Evolutionary conservation across 2,888 invertebrate species (phyloP), one percentile per base, ranked within the genome.

Genomic region (Epistrophe grossulariae): DNA sequence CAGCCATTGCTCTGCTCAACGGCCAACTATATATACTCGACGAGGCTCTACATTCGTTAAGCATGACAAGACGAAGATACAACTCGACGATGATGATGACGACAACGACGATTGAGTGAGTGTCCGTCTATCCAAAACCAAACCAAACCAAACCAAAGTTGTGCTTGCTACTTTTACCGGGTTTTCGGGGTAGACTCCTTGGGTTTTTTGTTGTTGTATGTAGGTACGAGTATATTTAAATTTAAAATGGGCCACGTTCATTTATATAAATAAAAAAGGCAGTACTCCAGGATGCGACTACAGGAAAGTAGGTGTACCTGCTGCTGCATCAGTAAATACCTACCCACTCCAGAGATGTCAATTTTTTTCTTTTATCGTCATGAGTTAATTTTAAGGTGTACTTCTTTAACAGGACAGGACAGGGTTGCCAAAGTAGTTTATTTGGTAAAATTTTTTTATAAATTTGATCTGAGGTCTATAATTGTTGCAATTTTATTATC

Each of bases 231-330:
- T 24, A 24, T 40, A 13, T 60, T 78, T 81, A 84, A 84, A 79
- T 84, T 60, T 78, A 78, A 84, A 84, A 79, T 84, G 80, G 74
- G 70, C 74, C 74, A 79, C 50, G 50, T 66, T 66, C 66, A 31
- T 66, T 15, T 11, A 48, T 70, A 35, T 5, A 24, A 4, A 50
- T 40, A 62, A 19, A 66, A 17, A 66, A 64, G 15, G 24, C 24
- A 48, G 43, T 55, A 28, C 38, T 55, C 38, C 52, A 70, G 70
- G 55, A 70, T 70, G 52, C 52, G 40, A 13, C 52, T n/a, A n/a
- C n/a, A n/a, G 15, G 38, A 38, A 70, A 70, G 70, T 70, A 70
- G 52, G 55, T 40, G 52, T 70, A 52, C 55, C 70, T 52, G 70
- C 70, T 55, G 52, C 19, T 55, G 55, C 55, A 55, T 55, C 70